phyloP scores from a whole-genome alignment of 2,113 vertebrate genomes.

The Poeciliopsis turrubarensis region DNA sequence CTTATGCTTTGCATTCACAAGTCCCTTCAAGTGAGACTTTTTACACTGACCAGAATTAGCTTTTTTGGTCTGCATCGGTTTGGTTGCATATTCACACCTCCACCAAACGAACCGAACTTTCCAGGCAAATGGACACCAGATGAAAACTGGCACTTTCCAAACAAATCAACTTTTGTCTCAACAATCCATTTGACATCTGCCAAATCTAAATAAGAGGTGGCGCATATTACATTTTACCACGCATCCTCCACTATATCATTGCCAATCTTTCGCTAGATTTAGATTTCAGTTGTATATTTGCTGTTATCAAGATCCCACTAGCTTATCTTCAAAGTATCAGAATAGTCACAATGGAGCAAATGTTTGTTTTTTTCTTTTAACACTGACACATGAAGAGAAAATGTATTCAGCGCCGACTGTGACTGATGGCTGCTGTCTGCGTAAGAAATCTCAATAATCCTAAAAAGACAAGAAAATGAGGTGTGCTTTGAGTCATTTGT shows the following conservation, averaged over 20 bases:
- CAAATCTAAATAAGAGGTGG: too few relatives aligned
- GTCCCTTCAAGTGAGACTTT: too few relatives aligned
- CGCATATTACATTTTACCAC: neutral
- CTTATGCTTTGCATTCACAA: too few relatives aligned
- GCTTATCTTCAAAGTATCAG: neutral
- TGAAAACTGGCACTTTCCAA: too few relatives aligned
- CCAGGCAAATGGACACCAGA: too few relatives aligned
- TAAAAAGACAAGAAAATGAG: slow-evolving; percentile 70
- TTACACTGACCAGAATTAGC: too few relatives aligned
- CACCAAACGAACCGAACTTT: too few relatives aligned
- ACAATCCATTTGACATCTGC: too few relatives aligned
- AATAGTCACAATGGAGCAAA: neutral
- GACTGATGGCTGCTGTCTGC: slow-evolving; percentile 56
- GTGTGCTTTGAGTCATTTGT: slow-evolving; percentile 65
- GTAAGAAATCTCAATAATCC: slow-evolving; percentile 73
- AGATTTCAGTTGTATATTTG: neutral
- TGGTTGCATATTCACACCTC: too few relatives aligned
- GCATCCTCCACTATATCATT: neutral
- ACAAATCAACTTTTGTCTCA: too few relatives aligned
- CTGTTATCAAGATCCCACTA: neutral
- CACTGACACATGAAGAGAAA: slow-evolving; percentile 24
- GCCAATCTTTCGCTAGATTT: neutral
- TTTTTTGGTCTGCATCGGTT: too few relatives aligned
- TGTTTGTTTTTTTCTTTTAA: neutral
- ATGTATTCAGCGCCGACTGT: slow-evolving; percentile 32